Base-by-base conservation (phyloP, 2,113 vertebrate species). In the Oreochromis spilurus region DNA sequence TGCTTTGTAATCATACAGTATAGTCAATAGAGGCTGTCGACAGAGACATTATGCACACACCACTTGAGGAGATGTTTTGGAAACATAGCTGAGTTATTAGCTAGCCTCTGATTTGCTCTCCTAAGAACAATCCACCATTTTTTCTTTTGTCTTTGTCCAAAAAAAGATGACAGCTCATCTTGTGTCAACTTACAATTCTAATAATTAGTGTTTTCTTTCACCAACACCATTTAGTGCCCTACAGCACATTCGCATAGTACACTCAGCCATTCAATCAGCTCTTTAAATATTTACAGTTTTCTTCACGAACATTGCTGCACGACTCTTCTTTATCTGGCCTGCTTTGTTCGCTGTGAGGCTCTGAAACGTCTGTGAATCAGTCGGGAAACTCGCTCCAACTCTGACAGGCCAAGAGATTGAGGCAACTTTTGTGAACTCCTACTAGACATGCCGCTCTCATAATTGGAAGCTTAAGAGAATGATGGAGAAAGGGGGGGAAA, bases 21-120 rank as follows among this genome's bases (percentile, higher is more conserved):
- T 21, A 86, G 90, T 88, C 86, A 91, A 88, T 89, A 91, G 70
- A 81, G 83, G 81, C 62, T 81, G 83, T 87, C 84, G 85, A 45
- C 82, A 70, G 43, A 21, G 80, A 60, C 91, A 11, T 85, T 90
- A 62, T 84, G 90, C 85, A 86, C 78, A 87, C 89, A 88, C 3
- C 34, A 53, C 5, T 48, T 48, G 4, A 57, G 48, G 12, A 79
- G 26, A 45, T 93, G 67, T 92, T 94, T 91, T 72, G 87, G 72
- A 89, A 88, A 94, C 85, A 92, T 58, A 14, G 34, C 83, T 75
- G 7, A 67, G 54, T 79, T 48, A 17, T 84, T 80, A 40, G 24
- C 75, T 13, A 31, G 24, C 50, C 10, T 89, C 75, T 72, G 29
- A 13, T n/a, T 53, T 24, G 13, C 40, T 87, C 10, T 72, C 62